Base-by-base conservation (phyloP, 1,140 invertebrate genomes). In the Mactra quadrangularis region DNA sequence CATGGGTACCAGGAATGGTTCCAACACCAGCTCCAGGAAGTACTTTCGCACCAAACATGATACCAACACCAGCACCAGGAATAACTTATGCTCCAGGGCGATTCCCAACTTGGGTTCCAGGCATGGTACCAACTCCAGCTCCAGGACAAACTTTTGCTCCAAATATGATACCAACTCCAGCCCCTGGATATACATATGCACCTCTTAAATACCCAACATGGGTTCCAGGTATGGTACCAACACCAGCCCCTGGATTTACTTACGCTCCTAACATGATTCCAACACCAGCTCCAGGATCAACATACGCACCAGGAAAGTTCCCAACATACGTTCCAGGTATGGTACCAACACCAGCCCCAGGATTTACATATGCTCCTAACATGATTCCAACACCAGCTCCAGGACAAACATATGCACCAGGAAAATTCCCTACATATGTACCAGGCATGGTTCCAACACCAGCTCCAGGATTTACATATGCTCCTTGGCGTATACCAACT, bases 191-290 rank as follows among this genome's bases (percentile, higher is more conserved):
- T 19, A 84, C 53, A 68, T 77, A 77, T 72, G 81, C 81, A 53
- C 81, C 75, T 53, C 47, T 41, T 22, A 31, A 60, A n/a, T 84
- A 68, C 45, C 78, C 77, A 38, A 84, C 82, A 33, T 78, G 60
- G 29, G 45, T 66, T 45, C 84, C 78, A 53, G 52, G 64, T 11
- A 38, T 71, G 33, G 50, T 53, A 29, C 78, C 78, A 41, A 85
- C 84, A 27, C 79, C 78, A 64, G 76, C 79, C 15, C 87, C 87
- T 52, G 85, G 85, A 15, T 64, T 71, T 15, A 86, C 85, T 7
- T 85, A 85, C 60, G 74, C 86, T 22, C 83, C 86, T 19, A 68
- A 82, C 25, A 74, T 59, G 25, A 62, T 86, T 19, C 84, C 84
- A 25, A 86, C 81, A 59, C 81, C 85, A 79, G 68, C 35, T 19